phyloP scores from a whole-genome alignment of 2,888 invertebrate species.

The Steinernema scapterisci region DNA sequence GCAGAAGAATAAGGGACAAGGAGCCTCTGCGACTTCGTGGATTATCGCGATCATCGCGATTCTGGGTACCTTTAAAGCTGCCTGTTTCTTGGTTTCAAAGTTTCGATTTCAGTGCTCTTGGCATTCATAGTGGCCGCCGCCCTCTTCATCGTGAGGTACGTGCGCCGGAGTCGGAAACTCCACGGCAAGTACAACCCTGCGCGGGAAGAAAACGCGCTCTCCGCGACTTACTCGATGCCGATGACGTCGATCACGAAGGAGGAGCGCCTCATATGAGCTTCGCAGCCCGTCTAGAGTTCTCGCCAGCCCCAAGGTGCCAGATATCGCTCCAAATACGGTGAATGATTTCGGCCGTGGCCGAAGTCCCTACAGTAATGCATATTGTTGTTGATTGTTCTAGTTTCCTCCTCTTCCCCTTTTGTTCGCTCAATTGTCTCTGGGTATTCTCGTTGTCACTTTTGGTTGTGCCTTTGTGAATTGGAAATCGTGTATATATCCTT shows the following conservation, averaged over 20 bases:
- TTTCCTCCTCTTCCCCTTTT: neutral
- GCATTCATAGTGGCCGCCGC: constrained; percentile 49
- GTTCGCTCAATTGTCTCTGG: constrained; percentile 30
- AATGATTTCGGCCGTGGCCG: constrained; percentile 22
- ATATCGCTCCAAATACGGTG: constrained; percentile 13
- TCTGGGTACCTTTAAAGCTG: constrained; percentile 38
- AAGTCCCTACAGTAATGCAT: constrained; percentile 26
- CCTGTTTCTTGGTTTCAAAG: neutral
- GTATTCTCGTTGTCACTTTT: constrained; percentile 25
- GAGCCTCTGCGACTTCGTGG: constrained; percentile 39
- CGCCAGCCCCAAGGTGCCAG: constrained; percentile 5
- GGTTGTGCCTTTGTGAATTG: constrained; percentile 17
- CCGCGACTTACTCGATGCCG: constrained; percentile 37
- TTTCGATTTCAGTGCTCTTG: constrained; percentile 48
- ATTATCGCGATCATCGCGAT: constrained; percentile 53
- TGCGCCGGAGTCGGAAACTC: constrained; percentile 35
- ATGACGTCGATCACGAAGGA: constrained; percentile 38
- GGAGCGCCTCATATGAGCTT: constrained; percentile 36
- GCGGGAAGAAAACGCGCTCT: constrained; percentile 37
- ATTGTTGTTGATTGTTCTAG: constrained; percentile 29
- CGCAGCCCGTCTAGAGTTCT: neutral
- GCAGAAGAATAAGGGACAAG: constrained; percentile 26
- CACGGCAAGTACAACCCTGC: constrained; percentile 41
- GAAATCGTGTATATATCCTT: neutral
- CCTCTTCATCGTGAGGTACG: constrained; percentile 46